These are phyloP conservation scores for Bombus ignitus DNA, from an alignment of 1,140 invertebrate genomes.

Conservation along the genomic window DNA sequence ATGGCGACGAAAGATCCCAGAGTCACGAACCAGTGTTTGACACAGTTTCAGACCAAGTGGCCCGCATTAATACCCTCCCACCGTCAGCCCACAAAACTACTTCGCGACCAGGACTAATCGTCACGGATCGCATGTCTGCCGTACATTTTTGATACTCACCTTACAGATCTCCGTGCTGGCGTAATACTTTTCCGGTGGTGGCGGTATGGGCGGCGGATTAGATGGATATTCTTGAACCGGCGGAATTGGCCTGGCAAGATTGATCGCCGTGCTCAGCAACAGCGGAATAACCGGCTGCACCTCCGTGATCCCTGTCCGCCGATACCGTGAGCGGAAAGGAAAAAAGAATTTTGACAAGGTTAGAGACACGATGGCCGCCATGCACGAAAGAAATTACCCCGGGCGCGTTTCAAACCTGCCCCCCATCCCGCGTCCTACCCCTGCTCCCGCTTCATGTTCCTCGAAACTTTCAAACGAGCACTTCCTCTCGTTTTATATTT, in stretches of 20 bases:
- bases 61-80: conserved; percentile 45
- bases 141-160: conserved; percentile 80
- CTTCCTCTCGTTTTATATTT: conserved; percentile 11
- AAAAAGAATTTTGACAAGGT: conserved; percentile 59
- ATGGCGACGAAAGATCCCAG: conserved; percentile 53
- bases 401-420: background rate
- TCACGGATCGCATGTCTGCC: conserved; percentile 63
- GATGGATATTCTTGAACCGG: conserved; percentile 85
- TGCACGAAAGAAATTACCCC: conserved; percentile 35
- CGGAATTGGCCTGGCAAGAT: conserved; percentile 80
- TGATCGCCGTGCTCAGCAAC: conserved; percentile 78
- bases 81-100: background rate
- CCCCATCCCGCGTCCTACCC: too few relatives aligned
- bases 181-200: conserved; percentile 90
- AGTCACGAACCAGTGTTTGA: conserved; percentile 62
- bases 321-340: conserved; percentile 14
- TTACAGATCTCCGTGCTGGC: conserved; percentile 87
- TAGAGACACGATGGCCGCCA: conserved; percentile 45
- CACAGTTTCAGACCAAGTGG: conserved; percentile 56
- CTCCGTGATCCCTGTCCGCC: conserved; percentile 71
- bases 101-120: conserved; percentile 52
- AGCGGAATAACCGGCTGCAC: conserved; percentile 78
- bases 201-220: conserved; percentile 87
- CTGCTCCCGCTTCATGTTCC: conserved; percentile 18
- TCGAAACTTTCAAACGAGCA: conserved; percentile 6